Base-by-base conservation (phyloP, 2,888 invertebrate genomes). In the Pammene fasciana region DNA sequence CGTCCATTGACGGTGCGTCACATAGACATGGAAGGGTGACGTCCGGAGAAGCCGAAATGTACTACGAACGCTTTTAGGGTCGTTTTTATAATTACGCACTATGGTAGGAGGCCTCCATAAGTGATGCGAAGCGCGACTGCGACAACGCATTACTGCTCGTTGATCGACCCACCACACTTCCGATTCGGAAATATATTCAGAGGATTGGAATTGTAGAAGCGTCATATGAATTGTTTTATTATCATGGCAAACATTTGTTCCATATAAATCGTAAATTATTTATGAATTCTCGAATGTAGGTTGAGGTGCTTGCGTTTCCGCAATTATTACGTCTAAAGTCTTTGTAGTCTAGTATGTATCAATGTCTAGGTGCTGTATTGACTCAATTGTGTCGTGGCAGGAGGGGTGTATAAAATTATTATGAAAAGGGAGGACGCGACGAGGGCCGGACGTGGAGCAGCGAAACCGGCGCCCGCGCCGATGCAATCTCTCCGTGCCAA, bases 181-280 rank as follows among this genome's bases (percentile, higher is more conserved):
- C 92, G 92, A 92, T 91, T 92, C 92, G 92, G 92, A 92, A 92
- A 92, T 89, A 86, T 90, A 89, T 89, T 89, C 87, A 84, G 83
- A 82, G 86, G 85, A 87, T 86, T 78, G 82, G 78, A 86, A 86
- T 85, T 81, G 83, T 85, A 84, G 83, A 85, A 81, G 77, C 81
- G 81, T 86, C 86, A 83, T 86, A 79, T 80, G 82, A 84, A 86
- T 84, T 61, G 80, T 76, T 82, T 79, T 81, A 83, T 87, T 86
- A 83, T 84, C 81, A 86, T 85, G 83, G 81, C 82, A 78, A 82
- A 86, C 82, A 77, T 83, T 82, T 81, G 83, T 83, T 85, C 82
- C 84, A 79, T 76, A 79, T 79, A 77, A 83, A 81, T 85, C 83
- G 82, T 86, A 83, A 82, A 84, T 81, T 79, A 84, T 84, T 85